Evolutionary conservation across 2,888 invertebrate genomes (phyloP), one percentile per base, ranked within the genome.

Genomic region (Lasioglossum marginatum): DNA sequence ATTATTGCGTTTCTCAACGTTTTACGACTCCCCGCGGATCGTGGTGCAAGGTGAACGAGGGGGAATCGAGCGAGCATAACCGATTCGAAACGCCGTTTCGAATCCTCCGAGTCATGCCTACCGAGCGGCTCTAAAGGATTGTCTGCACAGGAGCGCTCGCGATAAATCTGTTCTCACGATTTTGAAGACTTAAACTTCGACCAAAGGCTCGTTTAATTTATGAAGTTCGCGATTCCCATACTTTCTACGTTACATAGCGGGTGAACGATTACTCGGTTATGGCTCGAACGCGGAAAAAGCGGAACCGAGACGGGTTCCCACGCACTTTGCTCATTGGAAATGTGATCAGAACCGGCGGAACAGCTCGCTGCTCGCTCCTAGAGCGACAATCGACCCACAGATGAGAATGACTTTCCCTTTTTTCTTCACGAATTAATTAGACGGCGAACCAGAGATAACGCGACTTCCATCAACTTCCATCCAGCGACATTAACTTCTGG

Each of bases 231-330:
- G 73, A 86, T 92, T 92, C 92, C 89, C 92, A 93, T 89, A 87
- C 93, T 92, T 92, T 92, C 92, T 92, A 92, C 86, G 85, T 87
- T 85, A 87, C 75, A 83, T 77, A 75, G 82, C 63, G 45, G 77
- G 79, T 6, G 75, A 85, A 82, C 80, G 87, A 92, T 92, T 91
- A 91, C 89, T 87, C 80, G 71, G 68, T 37, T 77, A 77, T 79
- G 72, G 79, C 81, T 74, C 78, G 73, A 87, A 81, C 79, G 73
- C 81, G 85, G 85, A 77, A 92, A 89, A 89, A 87, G 82, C 79
- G 60, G 73, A 77, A 83, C 73, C 80, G 76, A 78, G 78, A 74
- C 81, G 84, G 76, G 88, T 91, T 92, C 92, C 88, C 92, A 92
- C 90, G 88, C 82, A 70, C 80, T 78, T 40, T 66, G 83, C 80